Conservation (phyloP, 2,797 vertebrate species). For the Notoglanidium macrostoma region DNA sequence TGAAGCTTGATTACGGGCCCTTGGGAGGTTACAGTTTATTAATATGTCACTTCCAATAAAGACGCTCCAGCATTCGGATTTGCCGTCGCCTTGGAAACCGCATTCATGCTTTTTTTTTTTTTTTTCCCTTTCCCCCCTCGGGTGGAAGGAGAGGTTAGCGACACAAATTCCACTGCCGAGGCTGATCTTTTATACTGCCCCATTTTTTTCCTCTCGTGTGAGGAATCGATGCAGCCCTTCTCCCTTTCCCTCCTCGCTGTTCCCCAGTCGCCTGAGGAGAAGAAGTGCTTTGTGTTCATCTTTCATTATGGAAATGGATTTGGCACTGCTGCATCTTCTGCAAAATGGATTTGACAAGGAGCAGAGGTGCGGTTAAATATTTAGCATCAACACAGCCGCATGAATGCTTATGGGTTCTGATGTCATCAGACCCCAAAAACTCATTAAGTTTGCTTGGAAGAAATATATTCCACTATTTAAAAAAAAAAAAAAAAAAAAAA, state of each 20-base stretch:
- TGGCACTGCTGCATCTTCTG: conserved; percentile 20
- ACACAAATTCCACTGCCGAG: conserved; percentile 41
- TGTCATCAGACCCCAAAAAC: conserved; percentile 12
- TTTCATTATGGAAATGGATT: conserved; percentile 42
- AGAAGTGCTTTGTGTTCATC: conserved; percentile 31
- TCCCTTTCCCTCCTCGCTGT: conserved; percentile 25
- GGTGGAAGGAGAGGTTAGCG: conserved; percentile 71
- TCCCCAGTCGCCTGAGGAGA: conserved; percentile 26
- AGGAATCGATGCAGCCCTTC: conserved; percentile 43
- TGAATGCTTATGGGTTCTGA: conserved; percentile 9
- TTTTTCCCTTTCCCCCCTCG: background rate
- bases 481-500: background rate
- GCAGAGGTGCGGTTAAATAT: conserved; percentile 28
- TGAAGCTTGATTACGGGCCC: conserved; percentile 73
- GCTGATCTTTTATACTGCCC: conserved; percentile 48
- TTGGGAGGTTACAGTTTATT: conserved; percentile 75
- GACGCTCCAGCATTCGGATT: conserved; percentile 66
- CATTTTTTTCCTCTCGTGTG: conserved; percentile 26
- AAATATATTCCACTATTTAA: conserved; percentile 1
- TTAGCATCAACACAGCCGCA: conserved; percentile 33
- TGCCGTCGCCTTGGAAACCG: conserved; percentile 72
- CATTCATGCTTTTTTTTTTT: conserved; percentile 56
- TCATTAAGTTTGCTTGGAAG: conserved; percentile 19
- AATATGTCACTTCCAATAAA: conserved; percentile 79
- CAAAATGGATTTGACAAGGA: conserved; percentile 44